Evolutionary conservation across 2,113 vertebrate genomes (phyloP).

Genomic region (Leptobrachium leishanense): DNA sequence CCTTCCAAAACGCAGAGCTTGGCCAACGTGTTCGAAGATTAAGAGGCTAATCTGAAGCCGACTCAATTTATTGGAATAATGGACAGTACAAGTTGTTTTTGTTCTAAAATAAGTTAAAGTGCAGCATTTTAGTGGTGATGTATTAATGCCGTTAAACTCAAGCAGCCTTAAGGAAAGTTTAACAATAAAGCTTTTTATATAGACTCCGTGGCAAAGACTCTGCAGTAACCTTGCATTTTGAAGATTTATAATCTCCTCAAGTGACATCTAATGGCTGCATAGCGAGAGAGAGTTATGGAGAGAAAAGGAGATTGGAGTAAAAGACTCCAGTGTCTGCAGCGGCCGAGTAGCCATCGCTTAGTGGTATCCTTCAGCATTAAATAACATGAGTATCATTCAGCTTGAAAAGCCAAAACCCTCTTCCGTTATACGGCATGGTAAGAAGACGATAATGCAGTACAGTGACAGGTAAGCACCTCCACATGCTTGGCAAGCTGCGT

Average conservation of each 20-base stretch:
- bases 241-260: conserved; percentile 28
- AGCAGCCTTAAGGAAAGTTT: neutral
- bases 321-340: neutral
- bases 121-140: conserved; percentile 9
- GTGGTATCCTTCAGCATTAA: too few relatives aligned
- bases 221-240: neutral
- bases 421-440: too few relatives aligned
- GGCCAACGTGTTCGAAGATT: neutral
- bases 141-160: conserved; percentile 1
- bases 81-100: conserved; percentile 31
- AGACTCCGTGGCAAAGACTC: neutral
- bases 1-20: neutral
- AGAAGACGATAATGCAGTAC: too few relatives aligned
- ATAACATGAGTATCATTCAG: too few relatives aligned
- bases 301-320: neutral
- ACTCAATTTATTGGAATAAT: conserved; percentile 12
- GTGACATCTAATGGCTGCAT: conserved; percentile 27
- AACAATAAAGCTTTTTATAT: conserved; percentile 27
- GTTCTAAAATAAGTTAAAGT: conserved; percentile 10
- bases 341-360: neutral
- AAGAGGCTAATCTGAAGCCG: conserved; percentile 16
- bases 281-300: conserved; percentile 1
- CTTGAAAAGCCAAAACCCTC: too few relatives aligned
- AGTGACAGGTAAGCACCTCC: conserved; percentile 68
- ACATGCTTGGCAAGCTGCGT: conserved; percentile 73